Evolutionary conservation across 2,888 invertebrate genomes (phyloP), one percentile per base, ranked within the genome.

Genomic region (Erebia epiphron): DNA sequence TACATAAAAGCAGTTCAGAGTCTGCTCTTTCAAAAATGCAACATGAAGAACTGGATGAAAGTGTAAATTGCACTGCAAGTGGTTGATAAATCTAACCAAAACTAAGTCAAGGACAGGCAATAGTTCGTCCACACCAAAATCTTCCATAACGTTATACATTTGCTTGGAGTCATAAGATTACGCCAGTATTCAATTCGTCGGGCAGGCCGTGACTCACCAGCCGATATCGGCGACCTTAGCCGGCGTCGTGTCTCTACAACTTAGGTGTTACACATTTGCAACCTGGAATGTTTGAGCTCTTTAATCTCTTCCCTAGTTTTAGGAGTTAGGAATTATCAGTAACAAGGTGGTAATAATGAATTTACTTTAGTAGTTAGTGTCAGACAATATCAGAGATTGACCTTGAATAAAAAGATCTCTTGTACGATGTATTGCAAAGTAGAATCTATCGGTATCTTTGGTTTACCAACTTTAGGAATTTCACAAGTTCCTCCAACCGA

Each of bases 131-230:
- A n/a, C 18, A 41, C 11, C 18, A 13, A 61, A 61, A 61, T 14
- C 5, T 61, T 61, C 61, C 61, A 46, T 46, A 46, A 43, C 16
- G 21, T 61, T 18, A 4, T 46, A 41, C 43, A 41, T 16, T 11
- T 67, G 16, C 41, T 16, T 58, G 62, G 41, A 68, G 46, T 43
- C 50, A 35, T 50, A 66, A 64, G 69, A 56, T 62, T 52, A 67
- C 69, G 56, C 26, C 49, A 67, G 64, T 63, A 62, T 56, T 35
- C 2, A 60, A 43, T n/a, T 52, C 21, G 67, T 58, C 69, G 67
- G 52, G 70, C 54, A 46, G 64, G 60, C 61, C 18, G 41, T 60
- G 58, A 70, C 64, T 67, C 54, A 35, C 57, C 64, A 7, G 2
- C 16, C 14, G 13, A 18, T 18, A 26, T 14, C 50, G 21, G 35